Evolutionary conservation across 1,140 invertebrate genomes (phyloP), one percentile per base, ranked within the genome.

Genomic region (Bombyx mandarina): DNA sequence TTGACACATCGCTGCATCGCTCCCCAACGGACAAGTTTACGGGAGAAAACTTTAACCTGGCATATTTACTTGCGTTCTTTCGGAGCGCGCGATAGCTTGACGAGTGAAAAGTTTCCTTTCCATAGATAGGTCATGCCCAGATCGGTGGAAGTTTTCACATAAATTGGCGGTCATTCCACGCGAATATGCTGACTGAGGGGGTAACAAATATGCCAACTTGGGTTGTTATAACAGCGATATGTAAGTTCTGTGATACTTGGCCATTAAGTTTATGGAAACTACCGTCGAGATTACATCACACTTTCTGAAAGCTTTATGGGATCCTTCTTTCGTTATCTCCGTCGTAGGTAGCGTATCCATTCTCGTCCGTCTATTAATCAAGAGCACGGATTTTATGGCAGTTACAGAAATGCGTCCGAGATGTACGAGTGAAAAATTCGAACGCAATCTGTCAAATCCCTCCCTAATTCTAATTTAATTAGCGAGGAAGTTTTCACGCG

Each of bases 181-280:
- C 72, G 80, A 87, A 85, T 87, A 87, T 87, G 84, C 82, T 84
- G 80, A 87, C 83, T 82, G 82, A 77, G 82, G 68, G 78, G 77
- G 75, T 87, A 84, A 87, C 84, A 87, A 87, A 87, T 87, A 87
- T 85, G 82, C 82, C 84, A 85, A 87, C 73, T 85, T 85, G 65
- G 80, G 80, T 79, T 83, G 83, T 86, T 86, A 86, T 83, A 86
- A 82, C 79, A 70, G 75, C 82, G 77, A 84, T 85, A 84, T 87
- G 82, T 82, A 85, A 85, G 76, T 85, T 86, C 80, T 82, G 81
- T 86, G 82, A 86, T 85, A 86, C 80, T 86, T 84, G 73, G 75
- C 84, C 82, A 82, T 87, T 87, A 85, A 82, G 73, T 86, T 85
- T 85, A 84, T 87, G 84, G 79, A 82, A 85, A 82, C 79, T 79